These are phyloP conservation scores for Ephestia elutella DNA, from an alignment of 1,140 invertebrate genomes.

Conservation along the genomic window DNA sequence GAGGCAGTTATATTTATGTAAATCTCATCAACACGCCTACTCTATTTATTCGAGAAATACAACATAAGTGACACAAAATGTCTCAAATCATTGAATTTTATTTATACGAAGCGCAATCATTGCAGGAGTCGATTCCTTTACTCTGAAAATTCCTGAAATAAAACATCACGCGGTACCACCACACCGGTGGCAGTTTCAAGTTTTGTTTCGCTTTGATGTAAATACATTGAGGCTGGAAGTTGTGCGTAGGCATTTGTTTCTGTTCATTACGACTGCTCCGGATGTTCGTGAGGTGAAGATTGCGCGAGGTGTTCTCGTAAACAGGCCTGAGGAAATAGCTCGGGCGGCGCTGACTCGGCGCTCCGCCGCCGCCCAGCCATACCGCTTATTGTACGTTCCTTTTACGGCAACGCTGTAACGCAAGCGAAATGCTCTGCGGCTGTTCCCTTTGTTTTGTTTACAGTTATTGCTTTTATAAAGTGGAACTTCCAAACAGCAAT, in stretches of 20 bases:
- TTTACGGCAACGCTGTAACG: slow-evolving; percentile 3
- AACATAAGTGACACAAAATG: too few relatives aligned
- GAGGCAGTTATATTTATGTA: neutral
- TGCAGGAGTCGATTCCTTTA: neutral
- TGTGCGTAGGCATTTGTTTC: slow-evolving; percentile 18
- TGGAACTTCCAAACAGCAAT: neutral
- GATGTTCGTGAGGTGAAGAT: slow-evolving; percentile 21
- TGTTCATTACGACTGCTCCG: slow-evolving; percentile 14
- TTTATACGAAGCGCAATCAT: too few relatives aligned
- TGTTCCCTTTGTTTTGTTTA: neutral
- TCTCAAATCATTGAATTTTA: too few relatives aligned
- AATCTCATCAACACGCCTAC: neutral
- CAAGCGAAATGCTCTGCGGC: neutral
- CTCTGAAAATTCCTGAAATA: neutral
- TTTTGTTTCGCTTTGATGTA: neutral
- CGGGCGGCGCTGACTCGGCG: slow-evolving; percentile 11
- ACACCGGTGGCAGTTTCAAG: neutral
- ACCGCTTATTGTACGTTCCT: neutral
- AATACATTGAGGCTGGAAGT: neutral
- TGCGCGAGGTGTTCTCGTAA: slow-evolving; percentile 28
- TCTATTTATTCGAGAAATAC: too few relatives aligned
- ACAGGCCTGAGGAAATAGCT: slow-evolving; percentile 42
- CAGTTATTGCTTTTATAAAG: slow-evolving; percentile 3
- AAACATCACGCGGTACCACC: neutral
- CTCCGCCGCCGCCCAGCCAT: neutral